Base-by-base conservation (phyloP, 2,113 vertebrate species). In the Herpetotheres cachinnans region DNA sequence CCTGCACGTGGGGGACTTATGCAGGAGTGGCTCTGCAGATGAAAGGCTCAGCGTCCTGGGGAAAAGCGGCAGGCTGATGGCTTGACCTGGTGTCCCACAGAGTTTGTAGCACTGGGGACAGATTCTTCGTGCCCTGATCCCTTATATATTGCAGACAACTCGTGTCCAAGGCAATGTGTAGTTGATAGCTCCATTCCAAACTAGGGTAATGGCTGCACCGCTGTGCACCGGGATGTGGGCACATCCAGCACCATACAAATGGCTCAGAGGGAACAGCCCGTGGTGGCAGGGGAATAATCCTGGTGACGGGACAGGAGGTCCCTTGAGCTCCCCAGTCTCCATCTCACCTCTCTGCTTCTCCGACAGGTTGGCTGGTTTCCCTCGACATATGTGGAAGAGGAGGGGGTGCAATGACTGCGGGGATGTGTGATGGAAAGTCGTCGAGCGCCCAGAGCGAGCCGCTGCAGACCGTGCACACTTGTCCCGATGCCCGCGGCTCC, bases 301-400 rank as follows among this genome's bases (percentile, higher is more conserved):
- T 4, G 0, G 46, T 40, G 55, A 13, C 1, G 7, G n/a, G 30
- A 40, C 16, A 40, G 17, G 3, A 18, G 27, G 4, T 52, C 46
- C 44, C 34, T 21, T 7, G n/a, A 9, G 27, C 46, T 46, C 3
- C 21, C 24, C 29, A 3, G 13, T 13, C 32, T 46, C 61, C 85
- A 17, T 8, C 80, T 94, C 26, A 71, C 46, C 86, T 61, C 44
- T 72, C 16, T 4, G 0, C 55, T 10, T 89, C 81, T 95, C 52
- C 94, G 85, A 20, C 98, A 99, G 99, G 98, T 99, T 1, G 99
- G 99, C 89, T 99, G 99, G 99, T 99, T 99, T 92, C 99, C 99
- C 73, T 99, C 99, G 0, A 99, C 99, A 0, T 99, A 99, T 1
- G 99, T 99, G 70, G 99, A 99, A 71, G 99, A 99, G 96, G 99